A percentile compares a stretch with the other conserved stretches of the same genome.
Evolutionary conservation across 1,140 invertebrate species (phyloP).

Genomic region (Zeugodacus cucurbitae): DNA sequence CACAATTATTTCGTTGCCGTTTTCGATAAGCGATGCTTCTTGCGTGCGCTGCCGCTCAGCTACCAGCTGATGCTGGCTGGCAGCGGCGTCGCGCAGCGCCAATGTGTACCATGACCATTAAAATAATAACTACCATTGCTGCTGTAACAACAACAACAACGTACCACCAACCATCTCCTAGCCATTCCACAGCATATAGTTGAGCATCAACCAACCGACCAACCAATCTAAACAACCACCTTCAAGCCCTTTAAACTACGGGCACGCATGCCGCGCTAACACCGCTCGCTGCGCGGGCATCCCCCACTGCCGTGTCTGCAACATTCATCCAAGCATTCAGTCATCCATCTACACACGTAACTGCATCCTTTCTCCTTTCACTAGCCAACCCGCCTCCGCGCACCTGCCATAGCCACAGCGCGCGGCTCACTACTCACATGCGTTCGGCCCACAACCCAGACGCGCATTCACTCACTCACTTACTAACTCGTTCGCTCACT

Average conservation of each 20-base stretch:
- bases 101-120: constrained; percentile 38
- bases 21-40: not conserved
- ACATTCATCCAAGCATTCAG: not conserved
- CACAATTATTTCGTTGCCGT: not conserved
- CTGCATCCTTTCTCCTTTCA: constrained; percentile 38
- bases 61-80: not conserved
- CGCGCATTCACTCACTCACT: constrained; percentile 21
- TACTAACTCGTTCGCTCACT: constrained; percentile 7
- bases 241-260: constrained; percentile 35
- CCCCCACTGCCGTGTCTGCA: not conserved
- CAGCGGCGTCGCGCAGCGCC: not conserved
- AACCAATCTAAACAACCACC: constrained; percentile 33
- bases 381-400: not conserved
- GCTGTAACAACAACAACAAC: not conserved
- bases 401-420: constrained; percentile 3
- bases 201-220: not conserved
- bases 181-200: not conserved
- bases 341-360: not conserved
- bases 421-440: constrained; percentile 8
- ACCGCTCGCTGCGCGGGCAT: not conserved
- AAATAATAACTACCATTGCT: constrained; percentile 36
- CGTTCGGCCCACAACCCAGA: not conserved
- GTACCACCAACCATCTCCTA: not conserved
- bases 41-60: not conserved
- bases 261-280: not conserved